Evolutionary conservation across 2,797 vertebrate species (phyloP).

Genomic region (Sebastes kiyomatsui): DNA sequence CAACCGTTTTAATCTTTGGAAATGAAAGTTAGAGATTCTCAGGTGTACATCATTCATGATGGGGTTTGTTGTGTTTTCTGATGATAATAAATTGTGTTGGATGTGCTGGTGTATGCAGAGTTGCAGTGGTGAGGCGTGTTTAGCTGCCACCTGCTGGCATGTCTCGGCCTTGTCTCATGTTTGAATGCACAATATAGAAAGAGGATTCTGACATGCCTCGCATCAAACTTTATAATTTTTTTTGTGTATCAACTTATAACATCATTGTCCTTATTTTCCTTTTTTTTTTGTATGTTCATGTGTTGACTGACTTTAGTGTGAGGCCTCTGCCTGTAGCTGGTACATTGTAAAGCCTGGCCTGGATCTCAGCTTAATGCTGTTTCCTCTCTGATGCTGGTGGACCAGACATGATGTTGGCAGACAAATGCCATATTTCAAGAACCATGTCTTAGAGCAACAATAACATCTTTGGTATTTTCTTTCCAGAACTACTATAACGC

Average conservation of each 20-base stretch:
- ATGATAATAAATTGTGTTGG: not conserved
- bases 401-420: not conserved
- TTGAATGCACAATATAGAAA: not conserved
- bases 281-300: not conserved
- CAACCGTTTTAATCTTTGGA: slow-evolving; percentile 11
- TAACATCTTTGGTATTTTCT: not conserved
- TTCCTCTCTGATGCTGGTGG: not conserved
- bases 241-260: not conserved
- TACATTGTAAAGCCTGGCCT: slow-evolving; percentile 20
- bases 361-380: slow-evolving; percentile 6
- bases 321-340: not conserved
- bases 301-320: not conserved
- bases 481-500: not conserved
- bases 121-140: slow-evolving; percentile 24
- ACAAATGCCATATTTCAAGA: not conserved
- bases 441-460: not conserved
- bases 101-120: slow-evolving; percentile 3
- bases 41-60: not conserved
- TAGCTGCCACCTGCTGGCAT: slow-evolving; percentile 70
- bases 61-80: slow-evolving; percentile 15
- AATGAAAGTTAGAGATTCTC: slow-evolving; percentile 5
- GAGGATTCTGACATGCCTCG: not conserved
- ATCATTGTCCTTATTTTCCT: not conserved
- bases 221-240: not conserved
- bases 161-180: not conserved